Base-by-base conservation (phyloP, 2,888 invertebrate species). In the Tromatobia lineatoria region DNA sequence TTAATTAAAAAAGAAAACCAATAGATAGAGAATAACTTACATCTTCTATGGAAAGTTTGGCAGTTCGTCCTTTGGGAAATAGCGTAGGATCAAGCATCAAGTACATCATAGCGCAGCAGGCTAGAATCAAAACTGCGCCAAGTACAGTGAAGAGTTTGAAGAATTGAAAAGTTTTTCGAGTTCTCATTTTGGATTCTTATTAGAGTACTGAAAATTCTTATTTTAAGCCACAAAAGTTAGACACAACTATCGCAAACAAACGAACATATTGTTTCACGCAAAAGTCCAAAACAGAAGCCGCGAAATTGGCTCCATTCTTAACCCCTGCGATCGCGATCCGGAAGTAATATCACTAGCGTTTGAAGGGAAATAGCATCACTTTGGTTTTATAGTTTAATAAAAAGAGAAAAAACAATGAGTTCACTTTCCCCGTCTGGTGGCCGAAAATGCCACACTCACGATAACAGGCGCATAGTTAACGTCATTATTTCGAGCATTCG, bases 41-140 rank as follows among this genome's bases (percentile, higher is more conserved):
- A 92, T 96, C 95, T 91, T 96, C 95, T 83, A 95, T 95, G 85
- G 95, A 94, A 70, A 93, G 91, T 77, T 95, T 95, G 7, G 95
- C 94, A 77, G 94, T 94, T 82, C 95, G 95, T 80, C 94, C 95
- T 42, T 95, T 95, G 70, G 96, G 94, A 89, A 95, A 95, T 80
- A 96, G 94, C 78, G 95, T 95, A 73, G 96, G 93, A 91, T 96
- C 96, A 82, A 96, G 95, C 87, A 96, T 95, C 76, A 96, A 94
- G 92, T 96, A 96, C 83, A 96, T 94, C 89, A 96, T 95, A 89
- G 96, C 94, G 87, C 96, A 94, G 89, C 95, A 95, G 34, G 95
- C 95, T 83, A 96, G 92, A 71, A 96, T 94, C 87, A 95, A 94
- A 67, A 95, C 94, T 66, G 95, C 95, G 93, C 96, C 96, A 89